Base-by-base conservation (phyloP, 2,888 invertebrate genomes). In the Timema podura region DNA sequence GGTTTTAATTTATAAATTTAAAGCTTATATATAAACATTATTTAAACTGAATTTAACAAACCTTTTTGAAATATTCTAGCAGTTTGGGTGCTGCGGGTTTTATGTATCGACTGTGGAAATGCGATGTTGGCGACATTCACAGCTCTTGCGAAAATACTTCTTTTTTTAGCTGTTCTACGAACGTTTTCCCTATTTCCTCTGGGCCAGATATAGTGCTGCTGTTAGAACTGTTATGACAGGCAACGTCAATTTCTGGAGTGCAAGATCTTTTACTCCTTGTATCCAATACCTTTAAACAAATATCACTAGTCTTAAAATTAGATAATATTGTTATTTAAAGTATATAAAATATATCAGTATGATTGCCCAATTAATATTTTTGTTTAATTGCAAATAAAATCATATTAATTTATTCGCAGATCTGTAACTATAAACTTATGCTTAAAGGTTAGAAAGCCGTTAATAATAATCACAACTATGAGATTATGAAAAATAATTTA, bases 181-280 rank as follows among this genome's bases (percentile, higher is more conserved):
- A 89, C 44, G 81, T 80, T 68, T 82, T 81, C 82, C 91, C 86
- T 10, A 83, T 83, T 46, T 87, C 87, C 1, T 84, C 84, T 0
- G 91, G 91, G 0, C 93, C 93, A 5, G 92, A 92, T 69, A 94
- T 86, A 0, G 93, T 93, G 67, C 91, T 88, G 54, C 90, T 91
- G 73, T 89, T 89, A 6, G 87, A 84, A 1, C 91, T 87, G 78
- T 94, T 94, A 81, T 92, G 92, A 77, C 93, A 94, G 11, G 93
- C 91, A 0, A 91, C 87, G 74, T 88, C 88, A 44, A 92, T 88
- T 47, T 86, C 85, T 30, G 85, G 82, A 0, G 91, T 90, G 71
- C 83, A 65, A 72, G 66, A 15, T 75, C 68, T 48, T 75, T 75
- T 8, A 79, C 71, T 77, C 68, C 51, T 81, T 74, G 73, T 82